A percentile compares a stretch with the other conserved stretches of the same genome.
These are phyloP conservation scores for Petrolisthes manimaculis DNA, from an alignment of 2,888 invertebrate species.

Conservation along the genomic window DNA sequence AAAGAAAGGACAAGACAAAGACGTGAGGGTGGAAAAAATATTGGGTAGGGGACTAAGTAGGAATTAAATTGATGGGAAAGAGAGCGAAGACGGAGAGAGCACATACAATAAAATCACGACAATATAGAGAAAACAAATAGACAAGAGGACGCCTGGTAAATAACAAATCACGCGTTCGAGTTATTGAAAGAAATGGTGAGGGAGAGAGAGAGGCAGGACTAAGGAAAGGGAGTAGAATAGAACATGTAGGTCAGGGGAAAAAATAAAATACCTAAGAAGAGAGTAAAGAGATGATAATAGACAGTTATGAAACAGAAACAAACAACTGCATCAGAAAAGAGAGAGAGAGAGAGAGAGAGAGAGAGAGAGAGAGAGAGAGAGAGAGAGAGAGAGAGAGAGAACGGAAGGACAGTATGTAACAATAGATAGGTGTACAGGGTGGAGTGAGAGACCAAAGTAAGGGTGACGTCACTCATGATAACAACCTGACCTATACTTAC, in stretches of 20 bases:
- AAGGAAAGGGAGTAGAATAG: not conserved
- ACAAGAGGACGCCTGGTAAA: no score
- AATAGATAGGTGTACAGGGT: no score
- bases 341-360: conserved; percentile 6
- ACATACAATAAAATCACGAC: no score
- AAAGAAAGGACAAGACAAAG: not conserved
- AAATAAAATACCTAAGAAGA: not conserved
- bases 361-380: conserved; percentile 14
- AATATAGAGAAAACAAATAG: no score
- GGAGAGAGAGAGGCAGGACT: not conserved
- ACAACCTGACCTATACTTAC: no score
- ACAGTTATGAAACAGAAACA: not conserved
- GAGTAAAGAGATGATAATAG: no score
- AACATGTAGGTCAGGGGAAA: not conserved
- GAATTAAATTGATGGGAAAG: not conserved
- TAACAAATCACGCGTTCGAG: no score
- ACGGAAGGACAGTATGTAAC: no score
- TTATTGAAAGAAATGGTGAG: not conserved
- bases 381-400: conserved; percentile 21
- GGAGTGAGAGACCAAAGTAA: no score
- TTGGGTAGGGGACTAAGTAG: no score
- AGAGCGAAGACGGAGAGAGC: not conserved
- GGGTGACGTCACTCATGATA: no score
- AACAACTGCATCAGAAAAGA: not conserved
- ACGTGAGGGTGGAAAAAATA: not conserved